Percentiles rank a stretch among this genome's conserved stretches.
Evolutionary conservation across 1,140 invertebrate species (phyloP).

Genomic region (Drosophila bocki): DNA sequence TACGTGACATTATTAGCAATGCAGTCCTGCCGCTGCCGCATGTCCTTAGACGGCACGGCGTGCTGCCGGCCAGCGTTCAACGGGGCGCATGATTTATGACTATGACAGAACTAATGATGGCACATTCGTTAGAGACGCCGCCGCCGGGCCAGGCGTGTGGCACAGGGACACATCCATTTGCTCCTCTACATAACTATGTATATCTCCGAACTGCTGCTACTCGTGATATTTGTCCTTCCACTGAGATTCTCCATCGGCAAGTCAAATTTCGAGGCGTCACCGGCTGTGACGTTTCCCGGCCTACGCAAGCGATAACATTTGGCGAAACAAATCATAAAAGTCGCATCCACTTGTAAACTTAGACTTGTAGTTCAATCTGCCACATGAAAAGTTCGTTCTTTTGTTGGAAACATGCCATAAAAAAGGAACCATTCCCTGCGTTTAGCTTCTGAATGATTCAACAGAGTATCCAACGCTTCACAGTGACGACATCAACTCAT

Average conservation of each 20-base stretch:
- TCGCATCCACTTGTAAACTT: slow-evolving; percentile 27
- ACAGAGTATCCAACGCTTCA: slow-evolving; percentile 33
- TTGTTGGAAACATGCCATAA: slow-evolving; percentile 41
- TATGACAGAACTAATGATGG: slow-evolving; percentile 73
- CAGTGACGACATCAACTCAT: slow-evolving; percentile 67
- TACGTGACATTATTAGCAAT: slow-evolving; percentile 80
- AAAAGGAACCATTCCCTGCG: slow-evolving; percentile 29
- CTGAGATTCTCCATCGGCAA: background rate
- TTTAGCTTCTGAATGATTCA: slow-evolving; percentile 60
- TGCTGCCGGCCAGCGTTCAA: slow-evolving; percentile 35
- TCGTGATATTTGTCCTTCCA: background rate
- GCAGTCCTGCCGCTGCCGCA: slow-evolving; percentile 55
- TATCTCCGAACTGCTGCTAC: background rate
- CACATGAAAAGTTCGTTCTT: slow-evolving; percentile 32
- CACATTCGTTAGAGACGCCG: slow-evolving; percentile 54
- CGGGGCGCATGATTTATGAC: slow-evolving; percentile 72
- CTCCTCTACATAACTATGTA: background rate
- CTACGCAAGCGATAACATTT: slow-evolving; percentile 18
- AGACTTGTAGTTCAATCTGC: slow-evolving; percentile 41
- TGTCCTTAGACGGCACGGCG: slow-evolving; percentile 31
- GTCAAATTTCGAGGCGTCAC: slow-evolving; percentile 18
- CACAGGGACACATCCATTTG: slow-evolving; percentile 21
- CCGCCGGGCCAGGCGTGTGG: slow-evolving; percentile 28
- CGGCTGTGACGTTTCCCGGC: slow-evolving; percentile 26
- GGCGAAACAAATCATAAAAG: slow-evolving; percentile 24